Evolutionary conservation across 2,113 vertebrate species (phyloP), one percentile per base, ranked within the genome.

Genomic region (Himantopus leucocephalus): DNA sequence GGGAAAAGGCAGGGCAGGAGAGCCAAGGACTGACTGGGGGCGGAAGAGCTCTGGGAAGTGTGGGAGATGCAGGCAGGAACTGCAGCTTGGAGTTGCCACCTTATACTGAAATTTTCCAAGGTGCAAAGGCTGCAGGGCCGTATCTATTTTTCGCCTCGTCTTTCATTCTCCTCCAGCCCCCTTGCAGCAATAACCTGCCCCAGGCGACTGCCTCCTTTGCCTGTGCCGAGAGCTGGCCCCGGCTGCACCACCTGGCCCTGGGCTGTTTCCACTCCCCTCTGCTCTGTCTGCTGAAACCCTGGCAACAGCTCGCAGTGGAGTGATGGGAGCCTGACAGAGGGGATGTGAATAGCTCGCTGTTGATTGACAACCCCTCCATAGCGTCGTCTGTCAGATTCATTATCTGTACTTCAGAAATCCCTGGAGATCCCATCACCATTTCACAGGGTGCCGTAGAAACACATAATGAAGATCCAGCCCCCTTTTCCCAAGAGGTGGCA

Each of bases 321-420:
- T 81, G 83, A 94, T 41, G 72, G 64, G 62, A 83, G 45, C 19
- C 73, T 94, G 92, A 95, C 93, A 96, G 92, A 60, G 74, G 50
- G 41, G 55, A 85, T 59, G 78, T 17, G 85, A 92, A 73, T 20
- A 91, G 4, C 70, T 94, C 0, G 0, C 30, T 75, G 24, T 23
- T 92, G 87, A 96, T 70, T 97, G 94, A 91, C 90, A 94, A 62
- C 16, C 45, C 48, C 66, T 85, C 53, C 66, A 8, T 21, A 48
- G 66, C 19, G 1, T 56, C 66, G 74, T 93, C 90, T 93, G 92
- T 95, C 85, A 96, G 58, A 90, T 90, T 92, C 50, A 55, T 94
- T 95, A 93, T 88, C 53, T 14, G 30, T 24, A 41, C 81, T 90
- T 71, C 66, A 88, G 62, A 90, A 96, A 87, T 93, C 93, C 74